These are phyloP conservation scores for Cyprinus carpio DNA, from an alignment of 2,113 vertebrate genomes.

Conservation along the genomic window DNA sequence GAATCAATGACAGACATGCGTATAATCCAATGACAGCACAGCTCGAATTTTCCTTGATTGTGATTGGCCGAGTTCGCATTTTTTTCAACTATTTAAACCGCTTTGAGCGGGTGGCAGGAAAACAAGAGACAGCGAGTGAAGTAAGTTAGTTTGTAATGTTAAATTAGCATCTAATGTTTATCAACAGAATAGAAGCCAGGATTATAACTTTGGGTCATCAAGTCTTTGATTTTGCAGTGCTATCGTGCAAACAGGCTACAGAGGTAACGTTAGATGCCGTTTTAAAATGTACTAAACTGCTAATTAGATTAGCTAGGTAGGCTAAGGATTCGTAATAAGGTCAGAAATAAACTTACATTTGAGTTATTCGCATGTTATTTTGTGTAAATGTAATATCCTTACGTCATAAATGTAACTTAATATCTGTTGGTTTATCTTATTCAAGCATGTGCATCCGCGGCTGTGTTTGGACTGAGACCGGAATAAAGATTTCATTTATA, in stretches of 20 bases:
- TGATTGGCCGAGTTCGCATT: background rate
- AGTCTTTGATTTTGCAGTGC: slow-evolving; percentile 2
- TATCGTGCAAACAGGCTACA: background rate
- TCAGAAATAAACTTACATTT: background rate
- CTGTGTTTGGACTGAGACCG: background rate
- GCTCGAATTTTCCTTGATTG: background rate
- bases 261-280: background rate
- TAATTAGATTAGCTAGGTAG: background rate
- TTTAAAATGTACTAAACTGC: background rate
- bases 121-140: background rate
- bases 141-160: background rate
- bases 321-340: background rate
- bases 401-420: too few relatives aligned
- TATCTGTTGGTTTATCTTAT: background rate
- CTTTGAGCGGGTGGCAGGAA: slow-evolving; percentile 54
- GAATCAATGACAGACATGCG: slow-evolving; percentile 37
- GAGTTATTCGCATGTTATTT: too few relatives aligned
- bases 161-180: background rate
- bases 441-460: background rate
- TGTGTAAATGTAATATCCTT: background rate
- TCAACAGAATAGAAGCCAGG: background rate
- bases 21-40: slow-evolving; percentile 2
- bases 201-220: background rate
- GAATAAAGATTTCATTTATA: background rate
- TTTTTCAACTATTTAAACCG: slow-evolving; percentile 56